A percentile compares a stretch with the other conserved stretches of the same genome.
Evolutionary conservation across 2,888 invertebrate genomes (phyloP).

Genomic region (Trachelus iudaicus): DNA sequence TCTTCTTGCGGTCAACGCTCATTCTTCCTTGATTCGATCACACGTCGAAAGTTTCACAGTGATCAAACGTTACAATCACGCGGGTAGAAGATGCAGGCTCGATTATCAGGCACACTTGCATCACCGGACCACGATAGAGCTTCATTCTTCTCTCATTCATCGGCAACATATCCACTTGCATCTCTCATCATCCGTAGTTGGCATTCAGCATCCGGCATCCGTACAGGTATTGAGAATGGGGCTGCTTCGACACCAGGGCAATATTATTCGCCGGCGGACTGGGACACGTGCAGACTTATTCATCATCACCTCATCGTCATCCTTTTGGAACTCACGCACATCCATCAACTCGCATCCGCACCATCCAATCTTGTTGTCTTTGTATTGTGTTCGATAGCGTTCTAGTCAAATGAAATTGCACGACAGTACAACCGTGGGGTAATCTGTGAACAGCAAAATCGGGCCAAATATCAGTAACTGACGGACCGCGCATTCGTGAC

Average conservation of each 20-base stretch:
- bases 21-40: conserved; percentile 29
- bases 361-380: conserved; percentile 65
- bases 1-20: conserved; percentile 8
- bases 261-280: conserved; percentile 45
- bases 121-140: conserved; percentile 39
- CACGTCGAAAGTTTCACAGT: conserved; percentile 38
- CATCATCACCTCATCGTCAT: conserved; percentile 48
- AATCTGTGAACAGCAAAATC: conserved; percentile 64
- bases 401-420: conserved; percentile 64
- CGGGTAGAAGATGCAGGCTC: conserved; percentile 37
- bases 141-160: conserved; percentile 41
- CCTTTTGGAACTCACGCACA: conserved; percentile 61
- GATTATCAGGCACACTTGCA: conserved; percentile 43
- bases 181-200: conserved; percentile 46
- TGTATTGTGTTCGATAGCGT: conserved; percentile 64
- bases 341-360: conserved; percentile 64
- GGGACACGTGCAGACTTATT: conserved; percentile 54
- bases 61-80: conserved; percentile 39
- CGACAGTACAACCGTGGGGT: conserved; percentile 62
- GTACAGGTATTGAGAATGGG: conserved; percentile 38
- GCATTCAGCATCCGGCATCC: conserved; percentile 30
- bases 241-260: conserved; percentile 39
- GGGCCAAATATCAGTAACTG: conserved; percentile 43
- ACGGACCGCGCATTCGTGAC: no score
- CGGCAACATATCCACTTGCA: conserved; percentile 52